phyloP scores from a whole-genome alignment of 2,888 invertebrate genomes.

The Teleogryllus oceanicus region DNA sequence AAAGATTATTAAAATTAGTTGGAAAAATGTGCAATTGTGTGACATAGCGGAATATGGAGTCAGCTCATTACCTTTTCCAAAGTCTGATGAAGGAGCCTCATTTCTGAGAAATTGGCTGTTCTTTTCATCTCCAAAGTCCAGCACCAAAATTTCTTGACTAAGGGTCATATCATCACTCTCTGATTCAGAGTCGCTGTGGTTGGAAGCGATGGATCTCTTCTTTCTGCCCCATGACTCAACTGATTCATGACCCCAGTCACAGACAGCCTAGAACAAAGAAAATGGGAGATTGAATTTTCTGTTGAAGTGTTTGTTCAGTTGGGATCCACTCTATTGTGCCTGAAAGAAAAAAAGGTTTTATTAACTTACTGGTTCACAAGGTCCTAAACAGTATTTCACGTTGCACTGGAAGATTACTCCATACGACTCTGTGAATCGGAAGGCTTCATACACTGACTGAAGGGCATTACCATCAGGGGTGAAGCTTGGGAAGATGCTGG shows the following conservation, averaged over 20 bases:
- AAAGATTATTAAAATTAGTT: background rate
- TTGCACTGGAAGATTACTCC: slow-evolving; percentile 97
- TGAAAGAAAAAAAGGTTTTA: background rate
- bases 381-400: slow-evolving; percentile 92
- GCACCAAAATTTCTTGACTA: slow-evolving; percentile 87
- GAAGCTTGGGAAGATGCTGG: slow-evolving; percentile 90
- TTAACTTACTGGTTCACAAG: slow-evolving; percentile 80
- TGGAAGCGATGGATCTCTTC: slow-evolving; percentile 63
- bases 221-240: slow-evolving; percentile 89
- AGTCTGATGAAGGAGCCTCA: slow-evolving; percentile 69
- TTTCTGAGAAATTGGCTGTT: slow-evolving; percentile 76
- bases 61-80: slow-evolving; percentile 59
- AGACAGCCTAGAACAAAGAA: slow-evolving; percentile 64
- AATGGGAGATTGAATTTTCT: slow-evolving; percentile 30
- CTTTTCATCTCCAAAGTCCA: slow-evolving; percentile 88
- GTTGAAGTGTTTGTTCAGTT: background rate
- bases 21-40: background rate
- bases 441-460: slow-evolving; percentile 89
- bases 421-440: slow-evolving; percentile 92
- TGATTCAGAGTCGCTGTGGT: slow-evolving; percentile 53
- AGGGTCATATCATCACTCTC: slow-evolving; percentile 82
- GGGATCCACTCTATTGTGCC: background rate
- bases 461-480: slow-evolving; percentile 85
- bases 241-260: slow-evolving; percentile 87
- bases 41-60: no score